Evolutionary conservation across 2,797 vertebrate species (phyloP).

Genomic region (Eulemur coronatus): DNA sequence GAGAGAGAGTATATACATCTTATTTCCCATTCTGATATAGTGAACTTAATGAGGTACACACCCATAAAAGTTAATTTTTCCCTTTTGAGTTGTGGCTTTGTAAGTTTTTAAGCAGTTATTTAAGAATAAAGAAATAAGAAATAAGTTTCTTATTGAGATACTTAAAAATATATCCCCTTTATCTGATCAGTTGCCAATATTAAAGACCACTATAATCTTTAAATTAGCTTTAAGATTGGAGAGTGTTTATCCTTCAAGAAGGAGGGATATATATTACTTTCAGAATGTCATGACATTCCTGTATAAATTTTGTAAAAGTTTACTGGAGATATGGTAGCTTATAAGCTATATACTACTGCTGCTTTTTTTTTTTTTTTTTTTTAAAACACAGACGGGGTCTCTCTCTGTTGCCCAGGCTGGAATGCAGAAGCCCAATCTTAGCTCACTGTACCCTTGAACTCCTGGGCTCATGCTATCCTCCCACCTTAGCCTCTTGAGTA

Average conservation of each 20-base stretch:
- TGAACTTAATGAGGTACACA: constrained; percentile 11
- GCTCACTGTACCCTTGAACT: not conserved
- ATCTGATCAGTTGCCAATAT: not conserved
- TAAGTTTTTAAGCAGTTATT: constrained; percentile 11
- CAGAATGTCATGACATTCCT: not conserved
- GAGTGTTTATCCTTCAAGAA: not conserved
- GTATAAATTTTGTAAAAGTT: constrained; percentile 35
- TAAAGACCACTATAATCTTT: not conserved
- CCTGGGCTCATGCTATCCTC: not conserved
- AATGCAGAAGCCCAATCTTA: not conserved
- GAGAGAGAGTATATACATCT: not conserved
- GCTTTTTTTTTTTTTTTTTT: not conserved
- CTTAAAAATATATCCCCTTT: constrained; percentile 21
- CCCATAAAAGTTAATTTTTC: not conserved
- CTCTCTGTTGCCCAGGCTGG: not conserved
- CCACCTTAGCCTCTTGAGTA: not conserved
- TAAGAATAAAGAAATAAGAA: constrained; percentile 19
- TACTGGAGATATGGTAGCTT: not conserved
- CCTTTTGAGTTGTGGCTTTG: constrained; percentile 16
- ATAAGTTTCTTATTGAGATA: constrained; percentile 25
- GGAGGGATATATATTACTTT: not conserved
- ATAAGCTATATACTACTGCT: not conserved
- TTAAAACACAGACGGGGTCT: not conserved
- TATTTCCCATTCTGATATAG: constrained; percentile 23
- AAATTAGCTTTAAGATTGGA: constrained; percentile 23